Evolutionary conservation across 2,113 vertebrate genomes (phyloP), one percentile per base, ranked within the genome.

Genomic region (Ageneiosus marmoratus): DNA sequence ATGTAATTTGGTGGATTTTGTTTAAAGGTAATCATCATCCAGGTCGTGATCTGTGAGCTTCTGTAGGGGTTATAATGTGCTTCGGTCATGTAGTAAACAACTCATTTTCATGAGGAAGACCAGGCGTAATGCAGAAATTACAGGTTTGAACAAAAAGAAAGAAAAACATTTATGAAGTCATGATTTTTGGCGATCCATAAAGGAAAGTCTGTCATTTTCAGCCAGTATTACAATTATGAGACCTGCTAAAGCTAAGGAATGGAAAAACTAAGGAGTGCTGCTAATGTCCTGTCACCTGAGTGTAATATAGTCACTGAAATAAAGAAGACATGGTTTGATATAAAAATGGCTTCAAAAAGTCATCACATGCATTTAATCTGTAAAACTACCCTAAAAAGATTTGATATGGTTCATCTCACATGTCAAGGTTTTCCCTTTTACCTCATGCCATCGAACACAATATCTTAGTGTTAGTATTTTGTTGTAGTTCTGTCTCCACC

Each of bases 31-130:
- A 83, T 86, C 72, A 58, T 48, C 22, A 67, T 41, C 20, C 56
- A 53, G 20, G 34, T 80, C 48, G 56, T 84, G 83, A 77, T 50
- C 63, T 82, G 46, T 20, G 46, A 62, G 70, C n/a, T 63, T 48
- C 27, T 48, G 55, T 48, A 34, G 56, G 72, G n/a, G 32, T 50
- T 27, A 34, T 53, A n/a, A 75, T 82, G n/a, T 48, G 16, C 27
- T 27, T 51, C 22, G 12, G 56, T 12, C 56, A 63, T 63, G 27
- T 37, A 51, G 12, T 76, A 51, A 82, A 65, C 81, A 76, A 24
- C 41, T 32, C 50, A n/a, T 1, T 10, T 27, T 56, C 16, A 48
- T 48, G 9, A 20, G 48, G 22, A 58, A 32, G 67, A 81, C 6
- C 1, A 18, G 3, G 24, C 4, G 44, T 41, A 32, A 22, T 29